Conservation (phyloP, 1,140 invertebrate genomes). For the Dendrolimus kikuchii region DNA sequence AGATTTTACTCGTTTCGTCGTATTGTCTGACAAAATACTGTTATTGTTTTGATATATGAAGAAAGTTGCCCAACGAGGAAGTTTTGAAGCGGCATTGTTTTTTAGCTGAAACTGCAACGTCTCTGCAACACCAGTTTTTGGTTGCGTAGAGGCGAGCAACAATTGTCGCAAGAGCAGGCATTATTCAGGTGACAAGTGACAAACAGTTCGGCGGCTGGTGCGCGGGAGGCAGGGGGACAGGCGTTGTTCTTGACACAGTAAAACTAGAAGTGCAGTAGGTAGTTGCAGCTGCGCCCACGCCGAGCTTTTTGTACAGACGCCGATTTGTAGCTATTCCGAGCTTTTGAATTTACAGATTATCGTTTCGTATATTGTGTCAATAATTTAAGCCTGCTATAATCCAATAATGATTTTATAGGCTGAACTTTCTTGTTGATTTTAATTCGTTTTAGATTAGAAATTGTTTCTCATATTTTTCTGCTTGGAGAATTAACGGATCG, state of each 20-base stretch:
- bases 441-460: too few relatives aligned
- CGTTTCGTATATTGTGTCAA: too few relatives aligned
- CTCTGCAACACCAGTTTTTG: constrained; percentile 5
- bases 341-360: constrained; percentile 17
- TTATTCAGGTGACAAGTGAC: constrained; percentile 49
- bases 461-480: too few relatives aligned
- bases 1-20: constrained; percentile 1
- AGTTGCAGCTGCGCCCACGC: constrained; percentile 67
- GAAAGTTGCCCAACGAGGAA: constrained; percentile 19
- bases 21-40: constrained; percentile 5
- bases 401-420: too few relatives aligned
- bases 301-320: constrained; percentile 55
- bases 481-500: too few relatives aligned
- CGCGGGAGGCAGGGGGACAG: constrained; percentile 47
- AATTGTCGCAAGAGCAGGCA: constrained; percentile 18
- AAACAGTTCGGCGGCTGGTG: constrained; percentile 30
- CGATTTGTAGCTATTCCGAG: constrained; percentile 34
- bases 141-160: constrained; percentile 12
- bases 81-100: constrained; percentile 14
- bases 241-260: constrained; percentile 71
- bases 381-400: too few relatives aligned
- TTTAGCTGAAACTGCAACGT: constrained; percentile 17
- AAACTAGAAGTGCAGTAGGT: constrained; percentile 71
- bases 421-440: too few relatives aligned
- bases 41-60: constrained; percentile 19